Evolutionary conservation across 2,113 vertebrate genomes (phyloP).

Genomic region (human): DNA sequence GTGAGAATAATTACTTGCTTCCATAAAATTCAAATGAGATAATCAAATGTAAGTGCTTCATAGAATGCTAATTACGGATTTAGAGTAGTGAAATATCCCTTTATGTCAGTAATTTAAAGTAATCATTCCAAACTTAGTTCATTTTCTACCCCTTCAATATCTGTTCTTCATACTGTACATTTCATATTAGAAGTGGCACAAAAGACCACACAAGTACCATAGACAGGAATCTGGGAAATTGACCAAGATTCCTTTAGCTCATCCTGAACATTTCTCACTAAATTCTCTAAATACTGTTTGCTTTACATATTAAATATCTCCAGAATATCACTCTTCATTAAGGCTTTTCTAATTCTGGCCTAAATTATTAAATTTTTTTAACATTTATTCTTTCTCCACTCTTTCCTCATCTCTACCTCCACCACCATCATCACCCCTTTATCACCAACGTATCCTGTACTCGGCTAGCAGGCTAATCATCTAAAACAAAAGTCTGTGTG

Average conservation of each 20-base stretch:
- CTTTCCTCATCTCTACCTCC: not conserved
- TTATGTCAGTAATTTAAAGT: not conserved
- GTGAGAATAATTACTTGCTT: not conserved
- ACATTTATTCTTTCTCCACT: not conserved
- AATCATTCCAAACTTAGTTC: not conserved
- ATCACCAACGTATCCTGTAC: not conserved
- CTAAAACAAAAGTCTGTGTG: not conserved
- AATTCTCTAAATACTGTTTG: not conserved
- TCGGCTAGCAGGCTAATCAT: not conserved
- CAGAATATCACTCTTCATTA: not conserved
- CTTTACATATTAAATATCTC: not conserved
- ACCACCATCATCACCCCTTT: not conserved
- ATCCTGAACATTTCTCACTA: not conserved
- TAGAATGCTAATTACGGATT: not conserved
- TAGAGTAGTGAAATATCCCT: not conserved
- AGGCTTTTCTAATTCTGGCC: not conserved
- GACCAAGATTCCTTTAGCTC: not conserved
- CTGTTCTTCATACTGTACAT: not conserved
- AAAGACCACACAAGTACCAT: not conserved
- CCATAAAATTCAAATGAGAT: not conserved
- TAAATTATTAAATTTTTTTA: not conserved
- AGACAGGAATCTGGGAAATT: not conserved
- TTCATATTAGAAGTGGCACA: not conserved
- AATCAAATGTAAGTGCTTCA: not conserved
- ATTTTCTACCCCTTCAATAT: not conserved